Evolutionary conservation across 1,140 invertebrate species (phyloP).

Genomic region (Platyscapa corneri): DNA sequence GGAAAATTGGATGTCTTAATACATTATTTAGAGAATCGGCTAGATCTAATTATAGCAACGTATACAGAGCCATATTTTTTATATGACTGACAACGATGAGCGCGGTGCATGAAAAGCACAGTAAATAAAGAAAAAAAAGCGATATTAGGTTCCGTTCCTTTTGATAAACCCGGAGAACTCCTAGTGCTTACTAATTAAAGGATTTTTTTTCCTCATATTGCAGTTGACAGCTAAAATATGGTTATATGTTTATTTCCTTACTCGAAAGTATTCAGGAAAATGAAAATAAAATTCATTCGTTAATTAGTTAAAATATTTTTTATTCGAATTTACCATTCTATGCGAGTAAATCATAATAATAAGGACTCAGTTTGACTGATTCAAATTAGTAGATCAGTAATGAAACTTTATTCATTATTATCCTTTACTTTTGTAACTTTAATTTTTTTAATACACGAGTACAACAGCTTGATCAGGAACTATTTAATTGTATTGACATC

Average conservation of each 20-base stretch:
- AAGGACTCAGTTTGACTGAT: no score
- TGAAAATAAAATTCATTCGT: no score
- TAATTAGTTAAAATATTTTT: no score
- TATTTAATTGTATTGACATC: no score
- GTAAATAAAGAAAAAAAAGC: background rate
- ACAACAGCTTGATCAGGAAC: no score
- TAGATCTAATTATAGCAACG: background rate
- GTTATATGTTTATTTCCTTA: background rate
- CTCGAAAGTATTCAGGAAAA: background rate
- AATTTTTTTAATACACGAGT: no score
- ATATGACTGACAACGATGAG: background rate
- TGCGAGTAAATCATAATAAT: no score
- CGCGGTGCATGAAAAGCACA: background rate
- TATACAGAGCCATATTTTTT: background rate
- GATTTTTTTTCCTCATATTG: background rate
- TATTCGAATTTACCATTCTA: no score
- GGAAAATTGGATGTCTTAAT: background rate
- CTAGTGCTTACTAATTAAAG: constrained; percentile 7
- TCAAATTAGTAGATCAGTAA: no score
- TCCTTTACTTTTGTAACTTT: no score
- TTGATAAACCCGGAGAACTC: background rate
- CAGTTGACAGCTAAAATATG: background rate
- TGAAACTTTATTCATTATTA: no score
- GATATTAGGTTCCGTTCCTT: background rate
- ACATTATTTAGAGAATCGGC: background rate